Evolutionary conservation across 2,797 vertebrate species (phyloP).

Genomic region (Peromyscus nudipes): DNA sequence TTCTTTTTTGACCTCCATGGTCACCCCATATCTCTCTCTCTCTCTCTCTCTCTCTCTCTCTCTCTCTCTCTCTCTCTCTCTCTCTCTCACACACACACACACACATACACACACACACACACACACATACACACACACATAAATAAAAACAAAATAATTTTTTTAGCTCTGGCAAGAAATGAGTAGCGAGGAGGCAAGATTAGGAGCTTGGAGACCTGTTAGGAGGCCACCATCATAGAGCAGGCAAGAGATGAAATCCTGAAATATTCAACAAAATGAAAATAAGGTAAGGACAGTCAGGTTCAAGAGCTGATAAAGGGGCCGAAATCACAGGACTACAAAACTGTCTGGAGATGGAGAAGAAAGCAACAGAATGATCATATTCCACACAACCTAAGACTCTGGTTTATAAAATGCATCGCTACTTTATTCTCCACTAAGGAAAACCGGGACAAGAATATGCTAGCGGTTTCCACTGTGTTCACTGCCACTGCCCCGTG

Average conservation of each 20-base stretch:
- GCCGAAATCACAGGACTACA: background rate
- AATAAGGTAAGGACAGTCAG: background rate
- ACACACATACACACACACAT: background rate
- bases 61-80: no score
- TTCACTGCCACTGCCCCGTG: background rate
- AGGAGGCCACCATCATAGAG: background rate
- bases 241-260: background rate
- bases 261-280: background rate
- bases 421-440: background rate
- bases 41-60: no score
- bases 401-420: background rate
- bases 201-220: background rate
- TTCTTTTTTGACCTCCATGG: background rate
- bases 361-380: background rate
- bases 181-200: background rate
- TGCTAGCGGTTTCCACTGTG: background rate
- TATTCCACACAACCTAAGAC: background rate
- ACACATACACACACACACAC: background rate
- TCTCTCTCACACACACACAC: background rate
- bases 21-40: background rate
- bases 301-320: background rate
- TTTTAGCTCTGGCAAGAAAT: background rate
- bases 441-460: conserved; percentile 8
- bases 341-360: background rate
- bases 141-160: background rate